These are phyloP conservation scores for Ditylenchus weischeri DNA, from an alignment of 2,888 invertebrate species.

Conservation along the genomic window DNA sequence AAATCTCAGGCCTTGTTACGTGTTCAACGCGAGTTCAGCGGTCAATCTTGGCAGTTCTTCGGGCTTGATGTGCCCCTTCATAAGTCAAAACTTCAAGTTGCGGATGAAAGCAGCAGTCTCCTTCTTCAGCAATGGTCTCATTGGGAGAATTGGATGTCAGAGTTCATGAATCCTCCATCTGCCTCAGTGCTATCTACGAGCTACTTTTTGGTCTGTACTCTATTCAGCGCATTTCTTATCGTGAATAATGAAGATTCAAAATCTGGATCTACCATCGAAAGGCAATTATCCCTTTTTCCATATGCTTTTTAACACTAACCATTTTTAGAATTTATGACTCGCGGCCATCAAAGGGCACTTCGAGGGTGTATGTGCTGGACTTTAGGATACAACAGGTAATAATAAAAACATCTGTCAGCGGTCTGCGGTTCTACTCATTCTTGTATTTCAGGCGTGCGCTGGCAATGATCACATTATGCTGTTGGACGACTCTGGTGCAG, in stretches of 20 bases:
- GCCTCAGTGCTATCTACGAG: not conserved
- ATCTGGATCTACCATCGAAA: too few relatives aligned
- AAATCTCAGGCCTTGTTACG: not conserved
- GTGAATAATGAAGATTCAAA: not conserved
- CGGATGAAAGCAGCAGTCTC: not conserved
- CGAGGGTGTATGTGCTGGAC: not conserved
- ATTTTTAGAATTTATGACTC: not conserved
- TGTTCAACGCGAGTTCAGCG: not conserved
- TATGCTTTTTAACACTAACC: not conserved
- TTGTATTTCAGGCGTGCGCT: not conserved
- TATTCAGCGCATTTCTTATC: not conserved
- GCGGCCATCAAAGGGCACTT: not conserved
- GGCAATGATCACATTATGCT: not conserved
- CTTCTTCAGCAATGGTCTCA: slow-evolving; percentile 8
- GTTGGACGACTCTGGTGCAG: not conserved
- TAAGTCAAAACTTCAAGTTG: not conserved
- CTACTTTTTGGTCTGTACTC: slow-evolving; percentile 2
- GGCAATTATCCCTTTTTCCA: not conserved
- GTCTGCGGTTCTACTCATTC: too few relatives aligned
- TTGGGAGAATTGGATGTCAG: not conserved
- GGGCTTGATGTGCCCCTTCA: not conserved
- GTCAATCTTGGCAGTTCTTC: not conserved
- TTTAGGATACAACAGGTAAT: not conserved
- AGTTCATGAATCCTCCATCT: not conserved
- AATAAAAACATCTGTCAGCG: too few relatives aligned